Evolutionary conservation across 2,113 vertebrate species (phyloP), one percentile per base, ranked within the genome.

Genomic region (Charina bottae): DNA sequence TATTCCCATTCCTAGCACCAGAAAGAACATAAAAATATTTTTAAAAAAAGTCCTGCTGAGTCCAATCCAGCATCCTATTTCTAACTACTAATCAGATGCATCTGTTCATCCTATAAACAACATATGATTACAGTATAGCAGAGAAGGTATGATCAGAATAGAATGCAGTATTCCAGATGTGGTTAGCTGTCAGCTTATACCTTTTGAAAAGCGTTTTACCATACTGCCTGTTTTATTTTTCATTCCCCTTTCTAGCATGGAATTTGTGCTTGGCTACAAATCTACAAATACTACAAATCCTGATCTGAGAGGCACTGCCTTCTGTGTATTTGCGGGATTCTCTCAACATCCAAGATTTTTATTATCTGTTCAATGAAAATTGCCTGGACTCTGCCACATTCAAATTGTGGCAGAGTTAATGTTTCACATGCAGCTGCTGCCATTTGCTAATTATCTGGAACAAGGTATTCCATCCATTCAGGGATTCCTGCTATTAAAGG

Each of bases 401-500:
- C 54, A 90, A 4, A 42, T 58, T 21, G 21, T 83, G 9, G 37
- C 54, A 83, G 0, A 19, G 23, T 37, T 12, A 33, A 13, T 58
- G n/a, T 90, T 56, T 42, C 21, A 83, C 1, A 24, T 83, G 21
- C 49, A 49, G 42, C 11, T 26, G 12, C 24, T 17, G 28, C 28
- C 9, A 68, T 17, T 17, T 89, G 53, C 42, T 42, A 83, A 90
- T 83, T 83, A 53, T 10, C 13, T 89, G 49, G 19, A 37, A 59
- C 11, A 88, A 46, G 2, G 28, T 87, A 62, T 13, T 89, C 53
- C 89, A 68, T 90, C 93, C 60, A 62, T 26, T 37, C 4, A 94
- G 56, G 1, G 15, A 56, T 85, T 54, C 93, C 92, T 37, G 37
- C 91, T 83, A 92, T 87, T 46, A 88, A 62, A 19, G 54, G n/a